Evolutionary conservation across 1,140 invertebrate species (phyloP), one percentile per base, ranked within the genome.

Genomic region (Lepidostoma basale): DNA sequence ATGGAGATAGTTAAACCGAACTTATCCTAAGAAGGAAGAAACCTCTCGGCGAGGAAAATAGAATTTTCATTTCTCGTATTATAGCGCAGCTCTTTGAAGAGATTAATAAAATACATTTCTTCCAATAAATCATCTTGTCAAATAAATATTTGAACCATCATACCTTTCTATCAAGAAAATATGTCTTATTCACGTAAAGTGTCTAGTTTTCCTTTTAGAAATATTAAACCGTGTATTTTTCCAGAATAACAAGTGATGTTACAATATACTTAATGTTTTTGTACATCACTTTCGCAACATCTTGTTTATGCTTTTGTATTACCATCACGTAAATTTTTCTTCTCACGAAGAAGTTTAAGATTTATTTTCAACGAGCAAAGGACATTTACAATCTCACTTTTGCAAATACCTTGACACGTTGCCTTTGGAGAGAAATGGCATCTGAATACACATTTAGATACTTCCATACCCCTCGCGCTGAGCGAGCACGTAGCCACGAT

Each of bases 311-410:
- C 36, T 45, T 64, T 64, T 54, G 62, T 64, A 64, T 64, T 64
- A 25, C 22, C 10, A 52, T 64, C 62, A 64, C 62, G 62, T 64
- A 64, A 26, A 64, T 52, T 64, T 45, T 64, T 54, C 47, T 60
- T 60, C 56, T 60, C 56, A 25, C 56, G 56, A 26, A 60, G 39
- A 60, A 60, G 36, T 60, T 60, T 60, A 60, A 60, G 56, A 60
- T 60, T 60, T 60, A 60, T 60, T 60, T 60, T 60, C 56, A 60
- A 60, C 36, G 36, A 36, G 56, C 26, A 60, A 60, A n/a, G 56
- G 56, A 60, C 56, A 60, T 60, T 60, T 60, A 60, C 56, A 39
- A 60, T 60, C 36, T 42, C 56, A 22, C 56, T 42, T 22, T 28
- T 8, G 2, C 22, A 42, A 60, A 60, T 42, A 60, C 56, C 39